Base-by-base conservation (phyloP, 2,113 vertebrate species). In the Sminthopsis crassicaudata region DNA sequence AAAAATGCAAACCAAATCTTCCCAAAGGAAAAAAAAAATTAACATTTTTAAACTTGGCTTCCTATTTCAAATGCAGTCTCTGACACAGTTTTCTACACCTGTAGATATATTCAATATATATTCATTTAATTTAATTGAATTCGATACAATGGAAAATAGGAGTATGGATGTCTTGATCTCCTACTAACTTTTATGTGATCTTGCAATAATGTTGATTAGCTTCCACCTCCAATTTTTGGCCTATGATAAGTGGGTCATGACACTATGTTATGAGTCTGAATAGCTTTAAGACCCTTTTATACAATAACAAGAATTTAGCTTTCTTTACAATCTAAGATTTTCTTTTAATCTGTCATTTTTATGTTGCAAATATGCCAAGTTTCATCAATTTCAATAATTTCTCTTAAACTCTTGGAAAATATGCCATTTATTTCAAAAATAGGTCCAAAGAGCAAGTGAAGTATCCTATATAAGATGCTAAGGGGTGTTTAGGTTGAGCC, bases 331-430 rank as follows among this genome's bases (percentile, higher is more conserved):
- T 84, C 42, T 84, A 84, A 23, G 67, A 6, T 23, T 84, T 84
- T 84, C n/a, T 84, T 19, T 23, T 2, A 36, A 16, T 22, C n/a
- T 84, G 67, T 84, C 42, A 53, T 89, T 88, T 90, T 90, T 90
- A 55, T 36, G 46, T 93, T 90, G 48, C 53, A 46, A 76, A 53
- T 57, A 42, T 26, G 67, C 50, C 53, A 48, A 90, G 55, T 93
- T 93, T 88, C 53, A 55, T 24, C 14, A 84, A 90, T 90, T 92
- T 67, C 52, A 93, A 91, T 55, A 26, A 84, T 95, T 95, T 91
- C 46, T 92, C 50, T 67, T 53, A 90, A 90, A 57, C 26, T 48
- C 67, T 46, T 93, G 67, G 27, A 42, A 67, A 51, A 91, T 53
- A 53, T 90, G 91, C 51, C 54, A 55, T 23, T 53, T 27, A 23